Evolutionary conservation across 1,140 invertebrate species (phyloP).

Genomic region (Asobara japonica): DNA sequence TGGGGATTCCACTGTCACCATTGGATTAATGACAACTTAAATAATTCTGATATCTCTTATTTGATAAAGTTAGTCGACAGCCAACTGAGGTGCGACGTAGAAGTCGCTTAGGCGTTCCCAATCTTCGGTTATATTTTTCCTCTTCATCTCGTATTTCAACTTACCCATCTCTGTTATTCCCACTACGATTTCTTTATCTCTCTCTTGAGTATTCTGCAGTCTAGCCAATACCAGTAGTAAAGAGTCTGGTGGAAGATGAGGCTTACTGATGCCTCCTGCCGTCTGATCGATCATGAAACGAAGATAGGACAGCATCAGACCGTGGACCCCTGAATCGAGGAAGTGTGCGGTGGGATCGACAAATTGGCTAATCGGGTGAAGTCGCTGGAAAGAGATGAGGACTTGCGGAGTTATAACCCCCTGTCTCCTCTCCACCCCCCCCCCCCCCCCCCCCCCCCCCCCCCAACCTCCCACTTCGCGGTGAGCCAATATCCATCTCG

Average conservation of each 20-base stretch:
- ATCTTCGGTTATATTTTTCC: constrained; percentile 10
- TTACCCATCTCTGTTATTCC: not conserved
- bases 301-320: constrained; percentile 24
- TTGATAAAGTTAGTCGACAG: constrained; percentile 27
- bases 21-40: constrained; percentile 34
- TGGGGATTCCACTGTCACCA: not conserved
- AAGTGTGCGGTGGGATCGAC: constrained; percentile 31
- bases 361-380: constrained; percentile 43
- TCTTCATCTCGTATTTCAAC: not conserved
- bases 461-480: not conserved
- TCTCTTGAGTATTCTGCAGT: not conserved
- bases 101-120: constrained; percentile 15
- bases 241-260: not conserved
- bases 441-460: not conserved
- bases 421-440: not conserved
- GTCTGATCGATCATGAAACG: constrained; percentile 36
- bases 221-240: constrained; percentile 13
- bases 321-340: constrained; percentile 16
- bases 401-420: constrained; percentile 9
- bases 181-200: not conserved
- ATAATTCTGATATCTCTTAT: constrained; percentile 32
- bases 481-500: constrained; percentile 20
- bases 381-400: constrained; percentile 36
- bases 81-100: constrained; percentile 20
- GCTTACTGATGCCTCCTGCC: constrained; percentile 9